Conservation (phyloP, 2,888 invertebrate species). For the Caenorhabditis afra region DNA sequence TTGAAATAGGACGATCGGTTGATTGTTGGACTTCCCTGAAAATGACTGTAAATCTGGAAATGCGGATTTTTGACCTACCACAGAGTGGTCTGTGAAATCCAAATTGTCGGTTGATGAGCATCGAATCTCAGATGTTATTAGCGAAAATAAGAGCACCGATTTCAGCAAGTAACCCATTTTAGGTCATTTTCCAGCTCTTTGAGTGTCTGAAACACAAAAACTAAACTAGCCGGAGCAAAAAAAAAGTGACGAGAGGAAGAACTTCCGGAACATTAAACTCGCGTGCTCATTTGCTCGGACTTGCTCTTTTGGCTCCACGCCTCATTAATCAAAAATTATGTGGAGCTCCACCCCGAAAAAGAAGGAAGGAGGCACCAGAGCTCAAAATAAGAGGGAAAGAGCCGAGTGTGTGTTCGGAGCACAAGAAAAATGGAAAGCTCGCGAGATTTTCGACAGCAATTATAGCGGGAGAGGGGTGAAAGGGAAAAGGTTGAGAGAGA, state of each 20-base stretch:
- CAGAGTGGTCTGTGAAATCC: constrained; percentile 46
- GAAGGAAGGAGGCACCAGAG: neutral
- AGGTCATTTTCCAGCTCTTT: neutral
- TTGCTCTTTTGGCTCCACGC: constrained; percentile 8
- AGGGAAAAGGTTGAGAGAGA: constrained; percentile 9
- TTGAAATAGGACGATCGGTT: constrained; percentile 66
- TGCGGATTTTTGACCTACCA: constrained; percentile 4
- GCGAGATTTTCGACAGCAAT: too few relatives aligned
- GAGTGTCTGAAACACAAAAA: too few relatives aligned
- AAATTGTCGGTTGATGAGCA: constrained; percentile 8
- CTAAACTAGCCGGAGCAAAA: neutral
- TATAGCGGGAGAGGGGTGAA: neutral
- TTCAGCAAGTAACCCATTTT: neutral
- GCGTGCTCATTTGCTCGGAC: neutral
- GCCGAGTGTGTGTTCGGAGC: too few relatives aligned
- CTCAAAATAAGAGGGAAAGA: constrained; percentile 1
- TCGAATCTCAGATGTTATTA: neutral
- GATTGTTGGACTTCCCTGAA: constrained; percentile 67
- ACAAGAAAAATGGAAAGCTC: too few relatives aligned
- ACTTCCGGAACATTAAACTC: too few relatives aligned
- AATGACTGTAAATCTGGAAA: constrained; percentile 10
- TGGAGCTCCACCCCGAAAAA: neutral
- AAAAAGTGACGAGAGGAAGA: neutral
- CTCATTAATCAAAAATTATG: constrained; percentile 5
- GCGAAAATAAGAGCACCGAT: too few relatives aligned